Conservation (phyloP, 2,113 vertebrate genomes). For the Rhea americana region DNA sequence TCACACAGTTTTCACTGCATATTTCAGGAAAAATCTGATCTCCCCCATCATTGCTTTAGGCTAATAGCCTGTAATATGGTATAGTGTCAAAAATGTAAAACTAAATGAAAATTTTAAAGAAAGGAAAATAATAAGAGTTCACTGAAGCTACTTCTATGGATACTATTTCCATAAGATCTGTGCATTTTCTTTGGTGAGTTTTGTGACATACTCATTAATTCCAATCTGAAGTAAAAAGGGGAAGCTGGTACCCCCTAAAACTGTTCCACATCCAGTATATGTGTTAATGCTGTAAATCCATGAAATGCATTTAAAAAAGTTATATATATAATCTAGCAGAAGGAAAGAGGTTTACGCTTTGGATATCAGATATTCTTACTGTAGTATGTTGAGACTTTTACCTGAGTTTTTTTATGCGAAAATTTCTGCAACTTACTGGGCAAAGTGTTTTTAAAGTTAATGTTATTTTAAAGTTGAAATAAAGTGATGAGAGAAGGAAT, state of each 20-base stretch:
- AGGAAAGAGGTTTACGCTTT: not conserved
- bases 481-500: not conserved
- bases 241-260: not conserved
- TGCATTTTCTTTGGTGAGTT: not conserved
- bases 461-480: not conserved
- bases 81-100: slow-evolving; percentile 26
- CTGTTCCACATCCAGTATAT: not conserved
- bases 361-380: not conserved
- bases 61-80: slow-evolving; percentile 22
- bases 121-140: not conserved
- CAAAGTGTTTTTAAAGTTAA: not conserved
- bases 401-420: not conserved
- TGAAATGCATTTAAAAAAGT: not conserved
- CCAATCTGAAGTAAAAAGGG: not conserved
- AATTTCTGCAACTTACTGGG: not conserved
- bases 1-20: slow-evolving; percentile 3
- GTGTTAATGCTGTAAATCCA: not conserved
- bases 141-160: not conserved
- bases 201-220: not conserved
- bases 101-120: not conserved
- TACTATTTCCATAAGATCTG: not conserved
- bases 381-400: not conserved
- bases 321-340: not conserved
- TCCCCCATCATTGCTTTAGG: slow-evolving; percentile 14
- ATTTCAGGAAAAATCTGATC: slow-evolving; percentile 42